Conservation (phyloP, 1,140 invertebrate genomes). For the Eriosoma lanigerum region DNA sequence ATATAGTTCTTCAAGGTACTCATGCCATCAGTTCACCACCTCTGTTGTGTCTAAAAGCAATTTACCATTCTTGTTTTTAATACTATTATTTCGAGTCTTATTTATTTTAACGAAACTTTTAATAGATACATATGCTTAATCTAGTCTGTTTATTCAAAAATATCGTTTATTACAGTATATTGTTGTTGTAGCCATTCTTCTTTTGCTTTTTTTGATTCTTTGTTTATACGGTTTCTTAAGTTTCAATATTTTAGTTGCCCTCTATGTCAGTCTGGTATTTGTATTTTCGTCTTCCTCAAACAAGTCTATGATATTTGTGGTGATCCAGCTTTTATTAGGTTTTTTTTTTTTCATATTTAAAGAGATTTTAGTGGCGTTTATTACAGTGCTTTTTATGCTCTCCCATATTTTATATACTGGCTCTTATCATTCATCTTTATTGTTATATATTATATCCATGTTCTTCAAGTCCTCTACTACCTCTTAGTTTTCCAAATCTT, state of each 20-base stretch:
- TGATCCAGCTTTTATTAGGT: slow-evolving; percentile 23
- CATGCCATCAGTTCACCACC: slow-evolving; percentile 19
- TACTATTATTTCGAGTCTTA: slow-evolving; percentile 10
- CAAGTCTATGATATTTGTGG: background rate
- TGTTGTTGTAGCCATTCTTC: slow-evolving; percentile 28
- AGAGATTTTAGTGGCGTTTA: no score
- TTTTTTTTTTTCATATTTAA: background rate
- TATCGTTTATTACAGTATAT: slow-evolving; percentile 18
- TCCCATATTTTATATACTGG: no score
- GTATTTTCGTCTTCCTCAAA: no score
- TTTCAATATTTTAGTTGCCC: slow-evolving; percentile 36
- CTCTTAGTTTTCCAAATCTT: no score
- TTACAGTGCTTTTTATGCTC: no score
- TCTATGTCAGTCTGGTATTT: background rate
- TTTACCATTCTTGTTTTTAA: slow-evolving; percentile 32
- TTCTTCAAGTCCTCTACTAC: no score
- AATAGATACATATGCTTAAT: slow-evolving; percentile 11
- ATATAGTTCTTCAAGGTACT: slow-evolving; percentile 35
- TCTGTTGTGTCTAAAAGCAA: slow-evolving; percentile 19
- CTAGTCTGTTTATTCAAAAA: no score
- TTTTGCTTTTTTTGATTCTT: slow-evolving; percentile 26
- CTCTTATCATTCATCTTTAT: no score
- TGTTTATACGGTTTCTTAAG: slow-evolving; percentile 30
- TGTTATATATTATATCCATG: background rate
- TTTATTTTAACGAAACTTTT: slow-evolving; percentile 26